Percentiles rank a stretch among this genome's conserved stretches.
Evolutionary conservation across 23 tunicate genomes (phyloP).

Genomic region (Aplidium turbinatum): DNA sequence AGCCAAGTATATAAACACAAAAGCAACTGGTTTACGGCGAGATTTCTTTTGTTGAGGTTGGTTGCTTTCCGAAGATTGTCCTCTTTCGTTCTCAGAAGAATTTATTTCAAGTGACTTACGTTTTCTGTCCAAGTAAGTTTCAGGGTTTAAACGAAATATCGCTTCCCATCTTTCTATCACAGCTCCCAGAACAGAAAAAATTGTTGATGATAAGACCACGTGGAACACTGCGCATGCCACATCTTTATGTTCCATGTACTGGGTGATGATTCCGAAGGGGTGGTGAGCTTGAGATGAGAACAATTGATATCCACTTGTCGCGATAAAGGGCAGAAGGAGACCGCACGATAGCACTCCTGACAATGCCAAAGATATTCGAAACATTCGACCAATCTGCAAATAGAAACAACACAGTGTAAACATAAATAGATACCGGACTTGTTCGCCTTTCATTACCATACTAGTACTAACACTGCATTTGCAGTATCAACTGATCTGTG

Average conservation of each 20-base stretch:
- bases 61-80: not conserved
- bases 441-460: too few relatives aligned
- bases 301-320: constrained; percentile 24
- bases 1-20: constrained; percentile 7
- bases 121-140: constrained; percentile 16
- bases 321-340: constrained; percentile 33
- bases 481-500: too few relatives aligned
- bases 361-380: constrained; percentile 41
- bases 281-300: constrained; percentile 5
- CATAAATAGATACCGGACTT: too few relatives aligned
- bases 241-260: not conserved
- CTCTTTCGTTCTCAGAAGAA: not conserved
- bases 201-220: constrained; percentile 7
- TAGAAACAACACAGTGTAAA: too few relatives aligned
- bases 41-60: not conserved
- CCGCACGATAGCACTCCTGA: constrained; percentile 29
- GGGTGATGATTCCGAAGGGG: too few relatives aligned
- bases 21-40: not conserved
- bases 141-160: constrained; percentile 25
- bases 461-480: not conserved
- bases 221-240: constrained; percentile 42
- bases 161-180: constrained; percentile 42
- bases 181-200: constrained; percentile 48
- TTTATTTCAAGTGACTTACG: not conserved
- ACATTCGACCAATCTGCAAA: constrained; percentile 31